phyloP scores from a whole-genome alignment of 2,888 invertebrate species.

The Conomelus anceps region DNA sequence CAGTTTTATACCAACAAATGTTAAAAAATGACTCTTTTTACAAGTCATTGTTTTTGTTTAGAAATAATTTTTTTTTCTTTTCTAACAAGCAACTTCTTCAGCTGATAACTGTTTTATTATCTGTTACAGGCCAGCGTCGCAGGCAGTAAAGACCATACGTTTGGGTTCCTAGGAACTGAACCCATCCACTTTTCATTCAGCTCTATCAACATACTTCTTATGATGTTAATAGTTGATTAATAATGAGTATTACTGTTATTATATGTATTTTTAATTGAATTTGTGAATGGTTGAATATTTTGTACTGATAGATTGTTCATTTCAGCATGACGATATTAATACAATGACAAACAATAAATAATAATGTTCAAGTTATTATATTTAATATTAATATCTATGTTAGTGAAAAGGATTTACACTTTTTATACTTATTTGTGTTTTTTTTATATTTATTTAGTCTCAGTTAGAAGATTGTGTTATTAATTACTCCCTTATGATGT shows the following conservation, averaged over 20 bases:
- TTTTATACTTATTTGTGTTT: neutral
- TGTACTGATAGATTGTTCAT: neutral
- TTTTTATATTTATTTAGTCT: neutral
- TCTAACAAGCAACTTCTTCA: too few relatives aligned
- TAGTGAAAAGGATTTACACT: neutral
- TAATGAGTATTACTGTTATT: slow-evolving; percentile 28
- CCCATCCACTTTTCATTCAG: slow-evolving; percentile 7
- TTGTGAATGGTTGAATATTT: neutral
- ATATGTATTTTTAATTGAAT: slow-evolving; percentile 3
- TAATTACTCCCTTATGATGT: too few relatives aligned
- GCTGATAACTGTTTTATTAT: neutral
- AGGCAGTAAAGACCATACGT: slow-evolving; percentile 27
- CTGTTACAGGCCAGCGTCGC: slow-evolving; percentile 29
- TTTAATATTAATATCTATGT: neutral
- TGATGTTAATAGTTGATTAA: slow-evolving; percentile 27
- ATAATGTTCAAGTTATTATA: too few relatives aligned
- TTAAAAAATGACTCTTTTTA: too few relatives aligned
- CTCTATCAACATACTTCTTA: slow-evolving; percentile 27
- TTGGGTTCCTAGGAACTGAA: neutral
- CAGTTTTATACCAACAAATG: too few relatives aligned
- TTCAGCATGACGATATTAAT: neutral
- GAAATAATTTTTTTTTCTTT: too few relatives aligned
- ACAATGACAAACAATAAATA: neutral
- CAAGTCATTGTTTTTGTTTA: too few relatives aligned
- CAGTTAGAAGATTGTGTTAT: neutral